Evolutionary conservation across 1,140 invertebrate species (phyloP).

Genomic region (Drosophila rhopaloa): DNA sequence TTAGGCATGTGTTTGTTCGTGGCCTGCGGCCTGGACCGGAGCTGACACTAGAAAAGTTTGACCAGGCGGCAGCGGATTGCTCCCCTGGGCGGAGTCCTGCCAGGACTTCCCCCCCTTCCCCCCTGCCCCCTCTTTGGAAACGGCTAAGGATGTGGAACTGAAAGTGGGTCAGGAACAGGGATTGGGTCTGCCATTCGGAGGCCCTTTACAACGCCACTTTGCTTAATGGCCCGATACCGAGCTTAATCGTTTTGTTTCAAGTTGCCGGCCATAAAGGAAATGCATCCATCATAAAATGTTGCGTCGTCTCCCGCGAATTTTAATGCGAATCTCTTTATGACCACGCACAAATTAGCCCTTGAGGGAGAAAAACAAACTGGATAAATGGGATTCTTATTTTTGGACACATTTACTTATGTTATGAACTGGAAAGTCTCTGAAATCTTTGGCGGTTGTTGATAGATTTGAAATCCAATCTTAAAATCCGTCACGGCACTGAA

Average conservation of each 20-base stretch:
- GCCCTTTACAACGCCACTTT: slow-evolving; percentile 19
- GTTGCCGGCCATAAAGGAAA: slow-evolving; percentile 10
- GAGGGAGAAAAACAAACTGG: neutral
- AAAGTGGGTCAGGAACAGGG: neutral
- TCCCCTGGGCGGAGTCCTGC: slow-evolving; percentile 18
- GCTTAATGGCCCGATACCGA: slow-evolving; percentile 27
- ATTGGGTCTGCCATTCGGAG: neutral
- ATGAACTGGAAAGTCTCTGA: too few species aligned
- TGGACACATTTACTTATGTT: too few species aligned
- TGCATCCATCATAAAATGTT: slow-evolving; percentile 24
- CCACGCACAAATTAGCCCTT: slow-evolving; percentile 7
- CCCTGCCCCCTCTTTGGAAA: neutral
- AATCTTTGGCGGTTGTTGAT: too few species aligned
- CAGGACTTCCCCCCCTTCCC: neutral
- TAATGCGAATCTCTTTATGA: slow-evolving; percentile 17
- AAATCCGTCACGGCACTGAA: too few species aligned
- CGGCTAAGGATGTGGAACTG: neutral
- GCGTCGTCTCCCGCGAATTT: neutral
- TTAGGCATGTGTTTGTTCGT: slow-evolving; percentile 47
- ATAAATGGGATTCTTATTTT: neutral
- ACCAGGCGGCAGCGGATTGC: slow-evolving; percentile 33
- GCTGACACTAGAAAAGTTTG: slow-evolving; percentile 44
- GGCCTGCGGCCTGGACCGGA: slow-evolving; percentile 36
- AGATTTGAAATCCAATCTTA: too few species aligned
- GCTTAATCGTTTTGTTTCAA: slow-evolving; percentile 22